phyloP scores from a whole-genome alignment of 2,888 invertebrate genomes.

The Sinhomidia bicolor region DNA sequence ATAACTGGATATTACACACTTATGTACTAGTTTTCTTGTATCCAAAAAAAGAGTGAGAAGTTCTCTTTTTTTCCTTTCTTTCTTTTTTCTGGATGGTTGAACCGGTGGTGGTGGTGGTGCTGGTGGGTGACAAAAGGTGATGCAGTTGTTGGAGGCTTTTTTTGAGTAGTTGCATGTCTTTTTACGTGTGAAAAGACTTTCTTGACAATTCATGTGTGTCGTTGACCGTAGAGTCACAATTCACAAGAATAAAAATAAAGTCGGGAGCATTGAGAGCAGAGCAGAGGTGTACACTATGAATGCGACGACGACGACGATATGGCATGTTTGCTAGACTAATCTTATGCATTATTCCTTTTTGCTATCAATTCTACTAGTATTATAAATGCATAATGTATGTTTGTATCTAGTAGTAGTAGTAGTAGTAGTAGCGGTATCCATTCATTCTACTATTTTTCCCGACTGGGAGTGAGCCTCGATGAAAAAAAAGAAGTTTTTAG shows the following conservation, averaged over 20 bases:
- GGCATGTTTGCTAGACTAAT: background rate
- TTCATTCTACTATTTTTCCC: background rate
- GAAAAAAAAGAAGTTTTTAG: background rate
- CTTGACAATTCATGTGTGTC: background rate
- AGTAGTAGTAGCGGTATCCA: too few relatives aligned
- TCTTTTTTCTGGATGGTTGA: slow-evolving; percentile 12
- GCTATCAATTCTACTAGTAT: background rate
- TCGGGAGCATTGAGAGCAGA: background rate
- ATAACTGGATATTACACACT: background rate
- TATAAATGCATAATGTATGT: slow-evolving; percentile 8
- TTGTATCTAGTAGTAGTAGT: background rate
- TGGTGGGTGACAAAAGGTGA: slow-evolving; percentile 3
- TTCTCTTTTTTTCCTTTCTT: too few relatives aligned
- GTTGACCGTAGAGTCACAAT: slow-evolving; percentile 25
- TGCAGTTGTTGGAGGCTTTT: slow-evolving; percentile 15
- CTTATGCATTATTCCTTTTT: background rate
- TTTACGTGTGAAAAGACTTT: slow-evolving; percentile 22
- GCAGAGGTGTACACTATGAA: background rate
- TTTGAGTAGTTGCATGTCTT: background rate
- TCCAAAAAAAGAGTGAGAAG: slow-evolving; percentile 3
- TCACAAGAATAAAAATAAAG: slow-evolving; percentile 4
- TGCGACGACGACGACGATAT: background rate
- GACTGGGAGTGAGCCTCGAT: background rate
- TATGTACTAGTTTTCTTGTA: background rate
- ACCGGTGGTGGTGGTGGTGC: too few relatives aligned